phyloP scores from a whole-genome alignment of 2,797 vertebrate genomes.

The Tauraco hartlaubi region DNA sequence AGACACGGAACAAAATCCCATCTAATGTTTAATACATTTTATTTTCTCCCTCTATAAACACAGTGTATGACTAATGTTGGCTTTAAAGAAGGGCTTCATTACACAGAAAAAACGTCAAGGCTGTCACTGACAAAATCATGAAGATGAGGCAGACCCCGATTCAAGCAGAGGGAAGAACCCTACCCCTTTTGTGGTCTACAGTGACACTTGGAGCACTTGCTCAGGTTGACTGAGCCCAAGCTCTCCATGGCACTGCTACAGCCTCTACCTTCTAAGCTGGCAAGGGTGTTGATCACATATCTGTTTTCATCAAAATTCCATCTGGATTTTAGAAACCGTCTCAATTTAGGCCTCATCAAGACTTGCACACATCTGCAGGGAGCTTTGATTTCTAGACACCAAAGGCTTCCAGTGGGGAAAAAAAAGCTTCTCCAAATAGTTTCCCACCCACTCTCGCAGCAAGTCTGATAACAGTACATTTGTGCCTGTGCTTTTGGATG shows the following conservation, averaged over 20 bases:
- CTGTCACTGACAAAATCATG: background rate
- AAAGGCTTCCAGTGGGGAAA: constrained; percentile 46
- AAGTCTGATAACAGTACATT: constrained; percentile 17
- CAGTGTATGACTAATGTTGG: accelerated
- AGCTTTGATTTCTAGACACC: constrained; percentile 62
- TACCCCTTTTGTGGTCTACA: background rate
- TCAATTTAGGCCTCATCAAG: constrained; percentile 45
- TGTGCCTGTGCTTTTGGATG: background rate
- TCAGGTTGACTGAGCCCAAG: background rate
- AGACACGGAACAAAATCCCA: background rate
- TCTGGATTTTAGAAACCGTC: constrained; percentile 34
- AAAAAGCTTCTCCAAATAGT: constrained; percentile 32
- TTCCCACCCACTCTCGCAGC: constrained; percentile 20
- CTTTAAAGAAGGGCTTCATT: background rate
- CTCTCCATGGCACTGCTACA: background rate
- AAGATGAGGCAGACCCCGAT: background rate
- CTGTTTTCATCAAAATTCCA: constrained; percentile 50
- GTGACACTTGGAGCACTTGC: background rate
- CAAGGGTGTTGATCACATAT: background rate
- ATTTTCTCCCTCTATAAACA: background rate
- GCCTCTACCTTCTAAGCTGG: background rate
- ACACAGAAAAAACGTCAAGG: background rate
- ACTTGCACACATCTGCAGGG: constrained; percentile 35
- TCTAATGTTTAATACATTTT: background rate
- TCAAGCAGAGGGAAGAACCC: background rate